Conservation (phyloP, 2,113 vertebrate genomes). For the Melanotaenia duboulayi region DNA sequence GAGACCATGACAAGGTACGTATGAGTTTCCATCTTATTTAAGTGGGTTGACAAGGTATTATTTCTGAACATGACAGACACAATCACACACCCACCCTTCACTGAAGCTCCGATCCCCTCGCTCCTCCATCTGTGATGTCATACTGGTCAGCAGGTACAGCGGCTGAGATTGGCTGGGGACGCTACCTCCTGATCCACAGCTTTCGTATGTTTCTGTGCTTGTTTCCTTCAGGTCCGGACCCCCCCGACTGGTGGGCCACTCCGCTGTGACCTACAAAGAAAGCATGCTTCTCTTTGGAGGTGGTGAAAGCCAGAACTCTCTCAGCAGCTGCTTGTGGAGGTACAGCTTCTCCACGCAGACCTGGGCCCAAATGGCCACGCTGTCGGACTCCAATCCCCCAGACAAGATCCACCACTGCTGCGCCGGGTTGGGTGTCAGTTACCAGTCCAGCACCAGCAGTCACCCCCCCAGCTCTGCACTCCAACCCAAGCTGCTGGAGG, state of each 20-base stretch:
- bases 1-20: no score
- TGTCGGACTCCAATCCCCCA: conserved; percentile 68
- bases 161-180: no score
- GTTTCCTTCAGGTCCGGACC: conserved; percentile 84
- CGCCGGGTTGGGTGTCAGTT: conserved; percentile 79
- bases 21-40: no score
- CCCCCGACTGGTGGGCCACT: conserved; percentile 85
- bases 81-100: no score
- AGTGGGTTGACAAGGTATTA: no score
- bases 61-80: no score
- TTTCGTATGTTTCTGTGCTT: not conserved
- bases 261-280: conserved; percentile 82
- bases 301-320: conserved; percentile 80
- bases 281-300: conserved; percentile 88
- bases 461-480: not conserved
- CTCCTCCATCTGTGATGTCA: no score
- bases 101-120: no score
- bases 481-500: conserved; percentile 7
- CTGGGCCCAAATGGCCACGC: conserved; percentile 80
- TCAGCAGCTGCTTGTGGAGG: conserved; percentile 82
- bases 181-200: no score
- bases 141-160: no score
- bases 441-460: conserved; percentile 49
- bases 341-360: conserved; percentile 80
- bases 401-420: conserved; percentile 86